A percentile compares a stretch with the other conserved stretches of the same genome.
Evolutionary conservation across 2,888 invertebrate species (phyloP).

Genomic region (Epinotia demarniana): DNA sequence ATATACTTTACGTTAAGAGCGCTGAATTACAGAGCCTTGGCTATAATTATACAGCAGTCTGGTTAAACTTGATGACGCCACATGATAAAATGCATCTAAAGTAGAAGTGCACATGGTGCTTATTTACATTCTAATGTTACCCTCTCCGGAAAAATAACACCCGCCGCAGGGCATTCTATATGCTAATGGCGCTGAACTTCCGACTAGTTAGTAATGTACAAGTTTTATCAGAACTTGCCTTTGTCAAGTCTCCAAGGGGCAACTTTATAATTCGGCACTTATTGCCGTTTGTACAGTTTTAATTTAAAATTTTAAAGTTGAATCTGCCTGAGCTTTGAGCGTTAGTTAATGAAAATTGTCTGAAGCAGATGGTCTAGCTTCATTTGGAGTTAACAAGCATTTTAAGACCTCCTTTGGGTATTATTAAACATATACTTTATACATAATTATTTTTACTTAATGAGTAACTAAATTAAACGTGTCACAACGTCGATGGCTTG

Average conservation of each 20-base stretch:
- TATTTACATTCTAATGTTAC: conserved; percentile 72
- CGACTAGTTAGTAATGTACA: conserved; percentile 58
- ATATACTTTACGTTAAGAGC: neutral
- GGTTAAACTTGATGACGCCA: conserved; percentile 5
- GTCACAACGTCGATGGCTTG: too few relatives aligned
- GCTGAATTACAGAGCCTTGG: neutral
- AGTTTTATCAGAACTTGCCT: conserved; percentile 57
- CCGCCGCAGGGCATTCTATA: conserved; percentile 62
- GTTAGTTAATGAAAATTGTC: conserved; percentile 1
- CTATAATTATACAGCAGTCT: neutral
- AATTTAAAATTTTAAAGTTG: conserved; percentile 15
- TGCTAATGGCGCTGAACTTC: conserved; percentile 65
- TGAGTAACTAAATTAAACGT: too few relatives aligned
- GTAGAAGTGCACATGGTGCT: conserved; percentile 56
- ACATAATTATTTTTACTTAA: too few relatives aligned
- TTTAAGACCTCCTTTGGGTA: neutral
- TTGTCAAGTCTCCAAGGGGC: conserved; percentile 47
- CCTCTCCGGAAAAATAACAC: conserved; percentile 65
- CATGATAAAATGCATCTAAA: conserved; percentile 57
- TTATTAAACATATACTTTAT: too few relatives aligned
- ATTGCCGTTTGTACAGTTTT: neutral
- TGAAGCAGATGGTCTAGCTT: neutral
- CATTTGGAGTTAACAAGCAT: neutral
- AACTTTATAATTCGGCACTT: conserved; percentile 48
- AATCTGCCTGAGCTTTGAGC: neutral